Percentiles rank a stretch among this genome's conserved stretches.
Conservation (phyloP, 53 echinoderm and acorn worm genomes). For the Luidia sarsii region DNA sequence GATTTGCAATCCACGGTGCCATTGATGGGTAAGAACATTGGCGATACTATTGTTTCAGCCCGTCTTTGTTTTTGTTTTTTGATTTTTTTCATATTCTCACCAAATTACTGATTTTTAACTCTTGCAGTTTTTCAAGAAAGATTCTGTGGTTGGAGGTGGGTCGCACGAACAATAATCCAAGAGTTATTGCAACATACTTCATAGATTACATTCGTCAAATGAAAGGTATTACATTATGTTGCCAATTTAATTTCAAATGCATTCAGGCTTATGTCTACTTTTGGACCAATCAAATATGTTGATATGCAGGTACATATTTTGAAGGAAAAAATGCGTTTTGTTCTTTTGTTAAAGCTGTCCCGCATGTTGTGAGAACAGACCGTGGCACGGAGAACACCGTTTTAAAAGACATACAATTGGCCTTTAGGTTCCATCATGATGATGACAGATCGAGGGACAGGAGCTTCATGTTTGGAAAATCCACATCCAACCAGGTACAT, state of each 20-base stretch:
- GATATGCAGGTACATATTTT: no score
- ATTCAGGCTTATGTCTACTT: no score
- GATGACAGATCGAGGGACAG: slow-evolving; percentile 47
- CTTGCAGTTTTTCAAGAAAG: neutral
- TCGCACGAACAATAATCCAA: no score
- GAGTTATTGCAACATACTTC: no score
- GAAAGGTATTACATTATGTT: neutral
- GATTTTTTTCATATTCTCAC: neutral
- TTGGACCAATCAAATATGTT: no score
- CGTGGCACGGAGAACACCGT: slow-evolving; percentile 65
- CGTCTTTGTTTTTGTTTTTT: neutral
- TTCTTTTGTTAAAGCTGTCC: slow-evolving; percentile 49
- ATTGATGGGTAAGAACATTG: slow-evolving; percentile 32
- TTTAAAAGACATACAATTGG: slow-evolving; percentile 46
- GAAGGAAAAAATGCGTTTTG: no score
- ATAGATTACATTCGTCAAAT: no score
- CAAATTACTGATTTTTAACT: neutral
- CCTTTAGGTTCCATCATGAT: slow-evolving; percentile 60
- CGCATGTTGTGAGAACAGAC: slow-evolving; percentile 59
- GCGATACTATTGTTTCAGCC: no score
- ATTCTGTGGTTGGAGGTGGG: neutral
- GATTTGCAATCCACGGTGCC: slow-evolving; percentile 48
- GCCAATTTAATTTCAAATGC: neutral
- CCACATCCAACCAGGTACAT: slow-evolving; percentile 64
- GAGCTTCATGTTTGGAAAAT: slow-evolving; percentile 64